A percentile compares a stretch with the other conserved stretches of the same genome.
Conservation (phyloP, 2,888 invertebrate genomes). For the Melipona beecheii region DNA sequence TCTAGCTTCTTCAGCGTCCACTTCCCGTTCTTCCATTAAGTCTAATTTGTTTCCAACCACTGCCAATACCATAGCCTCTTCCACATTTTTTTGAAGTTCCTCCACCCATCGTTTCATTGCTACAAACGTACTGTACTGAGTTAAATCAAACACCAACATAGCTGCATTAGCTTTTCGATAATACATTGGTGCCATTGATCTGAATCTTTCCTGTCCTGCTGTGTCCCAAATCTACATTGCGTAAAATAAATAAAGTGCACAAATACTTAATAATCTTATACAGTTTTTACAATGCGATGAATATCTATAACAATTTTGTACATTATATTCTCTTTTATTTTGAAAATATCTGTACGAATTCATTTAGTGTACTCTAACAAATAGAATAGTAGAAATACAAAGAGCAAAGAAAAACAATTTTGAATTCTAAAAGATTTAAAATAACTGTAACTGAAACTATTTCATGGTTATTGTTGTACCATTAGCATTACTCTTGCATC, state of each 20-base stretch:
- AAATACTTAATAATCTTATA: background rate
- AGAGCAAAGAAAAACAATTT: background rate
- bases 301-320: background rate
- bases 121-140: conserved; percentile 89
- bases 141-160: conserved; percentile 94
- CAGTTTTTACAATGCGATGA: background rate
- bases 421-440: background rate
- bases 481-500: conserved; percentile 91
- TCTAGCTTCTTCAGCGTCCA: conserved; percentile 88
- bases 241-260: conserved; percentile 60
- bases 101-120: conserved; percentile 95
- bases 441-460: background rate
- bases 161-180: conserved; percentile 96
- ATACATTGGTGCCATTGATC: conserved; percentile 97
- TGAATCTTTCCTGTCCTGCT: conserved; percentile 94
- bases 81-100: conserved; percentile 91
- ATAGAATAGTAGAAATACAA: background rate
- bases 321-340: background rate
- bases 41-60: conserved; percentile 95
- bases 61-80: conserved; percentile 91
- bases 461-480: conserved; percentile 84
- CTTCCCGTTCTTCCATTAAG: conserved; percentile 87
- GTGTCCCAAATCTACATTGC: conserved; percentile 93
- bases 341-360: background rate
- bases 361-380: background rate